These are phyloP conservation scores for Volucella inflata DNA, from an alignment of 2,888 invertebrate species.

Conservation along the genomic window DNA sequence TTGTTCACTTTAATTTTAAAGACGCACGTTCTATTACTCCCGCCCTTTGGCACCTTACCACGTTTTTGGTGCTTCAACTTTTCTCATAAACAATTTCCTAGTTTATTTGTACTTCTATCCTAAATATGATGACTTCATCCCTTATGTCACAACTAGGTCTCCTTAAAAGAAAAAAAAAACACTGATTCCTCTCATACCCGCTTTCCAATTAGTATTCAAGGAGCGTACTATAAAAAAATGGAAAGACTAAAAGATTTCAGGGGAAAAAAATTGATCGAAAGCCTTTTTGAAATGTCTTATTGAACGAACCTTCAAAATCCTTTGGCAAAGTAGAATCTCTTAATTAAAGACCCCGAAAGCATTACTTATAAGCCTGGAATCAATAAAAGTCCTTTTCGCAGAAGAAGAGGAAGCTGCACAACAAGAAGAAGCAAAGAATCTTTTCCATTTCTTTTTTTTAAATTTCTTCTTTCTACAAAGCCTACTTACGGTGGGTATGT, in stretches of 20 bases:
- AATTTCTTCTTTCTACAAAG: constrained; percentile 23
- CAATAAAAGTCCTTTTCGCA: constrained; percentile 51
- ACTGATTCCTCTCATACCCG: constrained; percentile 7
- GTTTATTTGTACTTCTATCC: constrained; percentile 8
- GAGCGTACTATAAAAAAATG: constrained; percentile 26
- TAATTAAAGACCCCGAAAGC: constrained; percentile 66
- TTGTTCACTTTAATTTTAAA: background rate
- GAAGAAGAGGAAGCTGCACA: background rate
- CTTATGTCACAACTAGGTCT: background rate
- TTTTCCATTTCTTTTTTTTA: background rate
- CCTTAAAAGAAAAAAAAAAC: constrained; percentile 11
- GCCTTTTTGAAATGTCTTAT: constrained; percentile 61
- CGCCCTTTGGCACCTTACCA: background rate
- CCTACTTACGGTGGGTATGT: constrained; percentile 53
- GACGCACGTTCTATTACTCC: background rate
- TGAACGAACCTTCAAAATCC: constrained; percentile 63
- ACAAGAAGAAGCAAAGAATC: constrained; percentile 17
- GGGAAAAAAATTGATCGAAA: constrained; percentile 31
- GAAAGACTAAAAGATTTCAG: constrained; percentile 1
- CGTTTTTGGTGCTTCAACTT: constrained; percentile 11
- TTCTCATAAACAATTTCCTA: constrained; percentile 13
- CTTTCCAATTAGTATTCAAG: constrained; percentile 55
- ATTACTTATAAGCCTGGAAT: constrained; percentile 70
- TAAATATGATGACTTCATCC: background rate
- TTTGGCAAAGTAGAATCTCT: constrained; percentile 45